Evolutionary conservation across 2,888 invertebrate species (phyloP).

Genomic region (Eilema caniola): DNA sequence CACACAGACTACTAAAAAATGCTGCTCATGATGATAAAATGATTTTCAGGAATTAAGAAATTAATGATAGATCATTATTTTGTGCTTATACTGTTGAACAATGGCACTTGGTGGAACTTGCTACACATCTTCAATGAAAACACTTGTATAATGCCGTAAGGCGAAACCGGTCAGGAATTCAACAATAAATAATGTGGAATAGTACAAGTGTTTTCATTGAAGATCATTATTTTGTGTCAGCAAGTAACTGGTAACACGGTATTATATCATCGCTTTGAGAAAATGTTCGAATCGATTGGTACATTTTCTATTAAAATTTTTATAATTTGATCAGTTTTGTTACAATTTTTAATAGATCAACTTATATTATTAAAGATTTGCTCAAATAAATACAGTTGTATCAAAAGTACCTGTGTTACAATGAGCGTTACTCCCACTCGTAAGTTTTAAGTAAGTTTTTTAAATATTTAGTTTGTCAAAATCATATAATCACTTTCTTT

Average conservation of each 20-base stretch:
- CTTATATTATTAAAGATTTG: neutral
- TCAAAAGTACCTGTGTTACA: neutral
- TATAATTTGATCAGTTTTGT: neutral
- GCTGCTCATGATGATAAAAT: neutral
- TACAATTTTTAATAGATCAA: neutral
- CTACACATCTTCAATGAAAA: too few relatives aligned
- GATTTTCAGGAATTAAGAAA: neutral
- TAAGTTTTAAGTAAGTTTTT: neutral
- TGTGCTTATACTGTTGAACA: too few relatives aligned
- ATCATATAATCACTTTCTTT: conserved; percentile 1
- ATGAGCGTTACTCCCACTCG: neutral
- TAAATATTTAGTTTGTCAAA: neutral
- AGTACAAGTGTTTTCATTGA: too few relatives aligned
- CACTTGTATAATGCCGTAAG: too few relatives aligned
- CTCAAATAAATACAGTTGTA: neutral
- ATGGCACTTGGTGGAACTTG: too few relatives aligned
- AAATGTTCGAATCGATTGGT: neutral
- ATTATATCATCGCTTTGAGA: neutral
- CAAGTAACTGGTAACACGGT: neutral
- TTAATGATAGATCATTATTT: neutral
- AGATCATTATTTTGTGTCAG: neutral
- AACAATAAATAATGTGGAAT: too few relatives aligned
- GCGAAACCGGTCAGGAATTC: too few relatives aligned
- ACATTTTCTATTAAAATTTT: neutral
- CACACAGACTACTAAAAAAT: neutral